Conservation (phyloP, 2,113 vertebrate species). For the Pogona vitticeps region DNA sequence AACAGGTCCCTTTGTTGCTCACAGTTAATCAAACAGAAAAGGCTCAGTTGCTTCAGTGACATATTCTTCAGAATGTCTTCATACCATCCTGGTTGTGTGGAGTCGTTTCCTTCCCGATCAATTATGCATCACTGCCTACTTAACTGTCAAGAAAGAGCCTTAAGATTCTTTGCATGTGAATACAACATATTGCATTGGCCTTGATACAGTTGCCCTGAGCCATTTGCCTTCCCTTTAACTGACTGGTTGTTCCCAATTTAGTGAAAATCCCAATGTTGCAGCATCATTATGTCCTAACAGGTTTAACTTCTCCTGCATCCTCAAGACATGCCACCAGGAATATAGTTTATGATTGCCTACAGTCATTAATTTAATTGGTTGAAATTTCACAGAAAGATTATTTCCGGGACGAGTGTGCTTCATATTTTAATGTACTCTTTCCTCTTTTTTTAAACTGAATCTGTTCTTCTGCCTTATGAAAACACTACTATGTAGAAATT, state of each 20-base stretch:
- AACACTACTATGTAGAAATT: background rate
- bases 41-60: slow-evolving; percentile 7
- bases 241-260: slow-evolving; percentile 35
- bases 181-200: background rate
- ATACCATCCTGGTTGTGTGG: background rate
- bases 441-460: background rate
- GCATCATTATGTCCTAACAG: slow-evolving; percentile 8
- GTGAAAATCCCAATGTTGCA: slow-evolving; percentile 23
- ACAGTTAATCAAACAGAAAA: background rate
- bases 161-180: slow-evolving; percentile 11
- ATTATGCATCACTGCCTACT: slow-evolving; percentile 25
- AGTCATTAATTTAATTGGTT: background rate
- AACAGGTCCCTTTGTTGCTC: slow-evolving; percentile 19
- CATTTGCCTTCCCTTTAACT: slow-evolving; percentile 31
- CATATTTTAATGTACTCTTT: background rate
- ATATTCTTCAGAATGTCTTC: background rate
- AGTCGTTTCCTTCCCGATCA: slow-evolving; percentile 27
- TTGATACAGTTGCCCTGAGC: slow-evolving; percentile 33
- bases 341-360: background rate
- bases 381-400: slow-evolving; percentile 16
- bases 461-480: background rate
- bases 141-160: slow-evolving; percentile 34
- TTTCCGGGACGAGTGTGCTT: background rate
- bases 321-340: background rate
- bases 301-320: background rate